Evolutionary conservation across 2,888 invertebrate genomes (phyloP), one percentile per base, ranked within the genome.

Genomic region (Sepiola atlantica): DNA sequence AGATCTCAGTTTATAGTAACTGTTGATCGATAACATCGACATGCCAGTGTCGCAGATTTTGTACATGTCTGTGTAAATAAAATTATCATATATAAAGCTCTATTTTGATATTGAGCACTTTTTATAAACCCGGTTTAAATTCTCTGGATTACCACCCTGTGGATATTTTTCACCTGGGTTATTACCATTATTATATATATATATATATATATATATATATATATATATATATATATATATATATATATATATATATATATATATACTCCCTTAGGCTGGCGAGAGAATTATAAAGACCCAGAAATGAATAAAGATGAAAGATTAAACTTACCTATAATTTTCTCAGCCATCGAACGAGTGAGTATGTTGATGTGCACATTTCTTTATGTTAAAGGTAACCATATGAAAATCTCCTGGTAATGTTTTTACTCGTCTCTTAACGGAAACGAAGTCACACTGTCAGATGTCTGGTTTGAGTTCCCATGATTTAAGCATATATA

Each of bases 131-230:
- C n/a, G n/a, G n/a, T n/a, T n/a, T n/a, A n/a, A n/a, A n/a, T n/a
- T n/a, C n/a, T n/a, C n/a, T n/a, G n/a, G n/a, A n/a, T n/a, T n/a
- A n/a, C n/a, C n/a, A n/a, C n/a, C n/a, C n/a, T n/a, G n/a, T n/a
- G n/a, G n/a, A n/a, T n/a, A n/a, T n/a, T n/a, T n/a, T n/a, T n/a
- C n/a, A n/a, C n/a, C n/a, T n/a, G n/a, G n/a, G n/a, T n/a, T n/a
- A n/a, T n/a, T n/a, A n/a, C n/a, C n/a, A n/a, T n/a, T n/a, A n/a
- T n/a, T n/a, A n/a, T n/a, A 77, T 77, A 77, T 77, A 77, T 77
- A 77, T 77, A 77, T 77, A 77, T 77, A 77, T 77, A 77, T 77
- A 77, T 77, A 77, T 77, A 77, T 77, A 77, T 77, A 77, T 77
- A 77, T 77, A 77, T 24, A 77, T 77, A 77, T 77, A 77, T 77